A percentile compares a stretch with the other conserved stretches of the same genome.
These are phyloP conservation scores for Lordiphosa mommai DNA, from an alignment of 1,140 invertebrate genomes.

Conservation along the genomic window DNA sequence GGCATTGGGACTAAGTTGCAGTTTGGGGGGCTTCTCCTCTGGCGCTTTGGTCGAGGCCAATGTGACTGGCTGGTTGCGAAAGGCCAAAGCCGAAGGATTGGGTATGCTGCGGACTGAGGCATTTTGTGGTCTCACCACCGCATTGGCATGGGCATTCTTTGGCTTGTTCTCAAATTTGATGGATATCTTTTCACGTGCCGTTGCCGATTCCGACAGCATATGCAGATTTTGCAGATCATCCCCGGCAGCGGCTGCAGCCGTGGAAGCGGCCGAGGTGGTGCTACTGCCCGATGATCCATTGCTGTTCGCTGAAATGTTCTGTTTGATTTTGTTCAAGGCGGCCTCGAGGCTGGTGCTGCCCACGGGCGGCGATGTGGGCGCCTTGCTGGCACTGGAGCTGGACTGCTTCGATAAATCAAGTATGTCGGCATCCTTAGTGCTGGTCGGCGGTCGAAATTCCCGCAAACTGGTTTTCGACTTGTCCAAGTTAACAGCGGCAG, in stretches of 20 bases:
- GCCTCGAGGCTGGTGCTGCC: constrained; percentile 60
- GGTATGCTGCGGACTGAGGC: constrained; percentile 77
- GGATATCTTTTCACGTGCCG: constrained; percentile 71
- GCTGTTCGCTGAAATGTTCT: constrained; percentile 64
- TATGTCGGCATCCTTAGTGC: constrained; percentile 62
- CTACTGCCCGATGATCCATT: constrained; percentile 22
- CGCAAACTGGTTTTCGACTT: constrained; percentile 69
- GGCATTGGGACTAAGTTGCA: constrained; percentile 29
- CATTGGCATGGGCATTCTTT: constrained; percentile 53
- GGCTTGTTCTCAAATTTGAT: constrained; percentile 62
- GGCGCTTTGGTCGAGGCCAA: constrained; percentile 5
- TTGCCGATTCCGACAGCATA: constrained; percentile 73
- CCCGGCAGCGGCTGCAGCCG: constrained; percentile 8
- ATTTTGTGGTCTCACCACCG: constrained; percentile 73
- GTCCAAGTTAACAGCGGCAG: constrained; percentile 16
- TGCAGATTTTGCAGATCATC: constrained; percentile 77
- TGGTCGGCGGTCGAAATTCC: constrained; percentile 52
- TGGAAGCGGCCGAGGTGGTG: background rate
- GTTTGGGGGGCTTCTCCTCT: constrained; percentile 32
- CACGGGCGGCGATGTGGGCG: constrained; percentile 21
- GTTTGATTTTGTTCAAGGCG: constrained; percentile 74
- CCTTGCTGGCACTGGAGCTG: constrained; percentile 19
- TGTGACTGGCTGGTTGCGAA: constrained; percentile 64
- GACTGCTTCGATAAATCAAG: constrained; percentile 63
- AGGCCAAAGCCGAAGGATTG: constrained; percentile 78